Evolutionary conservation across 2,888 invertebrate genomes (phyloP).

Genomic region (Siphlonurus alternatus): DNA sequence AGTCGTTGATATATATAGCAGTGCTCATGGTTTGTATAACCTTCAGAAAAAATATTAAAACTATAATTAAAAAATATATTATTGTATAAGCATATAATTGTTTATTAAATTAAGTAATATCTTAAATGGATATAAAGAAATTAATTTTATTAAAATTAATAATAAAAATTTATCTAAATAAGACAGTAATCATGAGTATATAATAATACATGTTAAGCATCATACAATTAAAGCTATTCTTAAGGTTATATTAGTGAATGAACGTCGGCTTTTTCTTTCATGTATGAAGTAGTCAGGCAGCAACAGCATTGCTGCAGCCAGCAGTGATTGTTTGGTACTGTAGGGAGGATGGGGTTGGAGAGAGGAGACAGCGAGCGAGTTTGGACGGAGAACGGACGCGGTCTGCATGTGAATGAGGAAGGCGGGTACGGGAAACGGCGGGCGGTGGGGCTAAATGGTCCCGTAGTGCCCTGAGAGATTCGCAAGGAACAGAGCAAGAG

Average conservation of each 20-base stretch:
- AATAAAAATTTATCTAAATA: not conserved
- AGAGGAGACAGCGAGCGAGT: not conserved
- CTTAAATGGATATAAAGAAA: too few relatives aligned
- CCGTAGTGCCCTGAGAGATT: not conserved
- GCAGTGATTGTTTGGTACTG: not conserved
- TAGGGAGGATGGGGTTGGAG: not conserved
- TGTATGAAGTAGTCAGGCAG: not conserved
- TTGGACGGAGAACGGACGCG: not conserved
- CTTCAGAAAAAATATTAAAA: too few relatives aligned
- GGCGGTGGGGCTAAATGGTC: not conserved
- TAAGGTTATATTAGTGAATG: not conserved
- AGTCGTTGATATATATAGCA: too few relatives aligned
- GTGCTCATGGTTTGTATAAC: too few relatives aligned
- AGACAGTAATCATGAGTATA: not conserved
- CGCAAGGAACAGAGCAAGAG: not conserved
- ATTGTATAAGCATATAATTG: too few relatives aligned
- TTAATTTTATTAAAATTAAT: too few relatives aligned
- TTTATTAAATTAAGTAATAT: too few relatives aligned
- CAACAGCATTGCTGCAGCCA: not conserved
- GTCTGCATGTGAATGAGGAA: not conserved
- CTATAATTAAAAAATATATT: too few relatives aligned
- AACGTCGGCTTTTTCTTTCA: not conserved
- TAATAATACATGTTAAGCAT: too few relatives aligned
- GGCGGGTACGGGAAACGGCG: not conserved
- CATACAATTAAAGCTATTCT: not conserved